phyloP scores from a whole-genome alignment of 2,113 vertebrate genomes.

The Bostrychus sinensis region DNA sequence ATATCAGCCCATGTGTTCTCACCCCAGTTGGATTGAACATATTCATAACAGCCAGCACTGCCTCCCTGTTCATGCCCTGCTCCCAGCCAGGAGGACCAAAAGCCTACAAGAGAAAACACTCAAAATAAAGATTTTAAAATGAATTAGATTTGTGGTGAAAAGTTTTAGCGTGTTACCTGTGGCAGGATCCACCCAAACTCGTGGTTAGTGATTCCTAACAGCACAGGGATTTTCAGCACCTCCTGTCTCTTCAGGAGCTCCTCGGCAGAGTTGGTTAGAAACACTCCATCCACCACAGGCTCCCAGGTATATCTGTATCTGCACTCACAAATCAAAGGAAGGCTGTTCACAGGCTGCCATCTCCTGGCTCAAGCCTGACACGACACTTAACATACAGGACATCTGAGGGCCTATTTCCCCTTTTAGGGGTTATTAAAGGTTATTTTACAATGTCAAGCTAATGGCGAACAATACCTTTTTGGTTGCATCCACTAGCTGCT shows the following conservation, averaged over 20 bases:
- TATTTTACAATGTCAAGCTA: neutral
- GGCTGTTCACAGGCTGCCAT: conserved; percentile 17
- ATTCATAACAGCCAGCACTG: conserved; percentile 51
- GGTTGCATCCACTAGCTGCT: conserved; percentile 67
- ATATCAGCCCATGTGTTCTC: conserved; percentile 41
- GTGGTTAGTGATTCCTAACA: conserved; percentile 82
- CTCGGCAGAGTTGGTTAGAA: conserved; percentile 73
- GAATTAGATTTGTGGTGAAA: neutral
- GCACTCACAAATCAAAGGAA: conserved; percentile 1
- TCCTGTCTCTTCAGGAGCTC: conserved; percentile 73
- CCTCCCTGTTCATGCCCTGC: conserved; percentile 69
- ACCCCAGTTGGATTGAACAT: conserved; percentile 66
- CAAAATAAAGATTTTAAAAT: neutral
- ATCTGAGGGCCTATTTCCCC: neutral
- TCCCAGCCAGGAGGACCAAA: conserved; percentile 71
- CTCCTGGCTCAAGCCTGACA: conserved; percentile 26
- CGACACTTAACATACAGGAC: neutral
- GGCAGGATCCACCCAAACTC: conserved; percentile 82
- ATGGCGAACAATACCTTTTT: conserved; percentile 48
- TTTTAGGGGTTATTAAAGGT: neutral
- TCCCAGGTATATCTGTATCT: conserved; percentile 63
- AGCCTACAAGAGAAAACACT: conserved; percentile 46
- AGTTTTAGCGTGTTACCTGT: conserved; percentile 41
- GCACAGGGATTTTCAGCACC: conserved; percentile 77
- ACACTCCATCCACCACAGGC: conserved; percentile 76